Evolutionary conservation across 2,888 invertebrate species (phyloP), one percentile per base, ranked within the genome.

Genomic region (Acronicta leporina): DNA sequence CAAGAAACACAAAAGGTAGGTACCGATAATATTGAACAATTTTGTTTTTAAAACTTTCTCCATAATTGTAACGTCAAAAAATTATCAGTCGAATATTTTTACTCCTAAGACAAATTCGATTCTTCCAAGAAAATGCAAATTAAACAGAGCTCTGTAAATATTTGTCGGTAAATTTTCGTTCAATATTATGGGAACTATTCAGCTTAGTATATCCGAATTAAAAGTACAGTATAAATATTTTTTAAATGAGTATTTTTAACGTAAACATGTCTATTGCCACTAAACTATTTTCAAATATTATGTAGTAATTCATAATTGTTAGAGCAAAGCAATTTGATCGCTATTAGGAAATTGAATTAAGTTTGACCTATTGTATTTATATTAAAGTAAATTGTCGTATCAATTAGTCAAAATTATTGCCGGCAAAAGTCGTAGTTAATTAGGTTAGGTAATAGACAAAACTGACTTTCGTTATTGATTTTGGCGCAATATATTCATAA

Each of bases 401-500:
- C 53, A 59, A 59, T 71, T 66, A 66, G 71, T 61, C 33, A 59
- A 72, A 66, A 65, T 72, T 48, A 67, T 52, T 43, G 44, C 48
- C 45, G 33, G 25, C 16, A 15, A 53, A 62, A 62, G 51, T 54
- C 15, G 25, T 68, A 57, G 61, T 56, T 56, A 42, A 47, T 62
- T 62, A 20, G 44, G 25, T 54, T 45, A 58, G 54, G 47, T 45
- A 59, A 64, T 61, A 75, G 53, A 60, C 47, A 63, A 41, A 64
- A 72, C 45, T 65, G 57, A 75, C 60, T 53, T 44, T 0, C 55
- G 46, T 64, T 54, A 58, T 59, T 68, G 54, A 62, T 77, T 74
- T 68, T 56, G 60, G 67, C 73, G 62, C 57, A 54, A 67, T 59
- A 60, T 62, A 78, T 73, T 73, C 60, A 69, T 75, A 63, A 48